Percentiles rank a stretch among this genome's conserved stretches.
phyloP scores from a whole-genome alignment of 2,888 invertebrate genomes.

The Liodrosophila aerea region DNA sequence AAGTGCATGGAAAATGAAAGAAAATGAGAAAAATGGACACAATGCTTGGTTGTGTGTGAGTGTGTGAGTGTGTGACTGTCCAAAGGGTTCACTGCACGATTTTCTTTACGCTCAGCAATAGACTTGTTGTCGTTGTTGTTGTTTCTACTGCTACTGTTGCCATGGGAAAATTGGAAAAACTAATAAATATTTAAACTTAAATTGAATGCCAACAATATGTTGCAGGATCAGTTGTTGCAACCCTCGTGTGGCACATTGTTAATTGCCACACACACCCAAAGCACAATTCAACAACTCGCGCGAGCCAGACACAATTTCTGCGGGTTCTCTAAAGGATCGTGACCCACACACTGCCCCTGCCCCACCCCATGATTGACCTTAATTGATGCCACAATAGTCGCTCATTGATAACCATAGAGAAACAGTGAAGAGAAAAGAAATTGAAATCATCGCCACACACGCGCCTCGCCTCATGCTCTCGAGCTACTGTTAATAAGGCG shows the following conservation, averaged over 20 bases:
- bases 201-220: constrained; percentile 10
- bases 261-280: constrained; percentile 30
- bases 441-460: constrained; percentile 51
- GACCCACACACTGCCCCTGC: background rate
- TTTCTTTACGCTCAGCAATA: constrained; percentile 41
- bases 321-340: constrained; percentile 58
- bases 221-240: constrained; percentile 51
- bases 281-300: constrained; percentile 2
- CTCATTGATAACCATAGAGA: constrained; percentile 19
- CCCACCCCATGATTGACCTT: constrained; percentile 57
- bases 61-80: constrained; percentile 26
- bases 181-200: constrained; percentile 24
- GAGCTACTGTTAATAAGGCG: constrained; percentile 9
- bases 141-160: constrained; percentile 28
- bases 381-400: too few relatives aligned
- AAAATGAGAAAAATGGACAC: constrained; percentile 24
- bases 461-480: constrained; percentile 44
- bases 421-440: constrained; percentile 33
- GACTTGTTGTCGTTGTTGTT: too few relatives aligned
- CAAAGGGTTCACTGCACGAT: constrained; percentile 76
- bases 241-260: constrained; percentile 20
- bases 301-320: constrained; percentile 47
- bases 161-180: constrained; percentile 61
- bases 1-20: constrained; percentile 30
- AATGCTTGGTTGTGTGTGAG: constrained; percentile 1